Conservation (phyloP, 2,797 vertebrate genomes). For the Macroramphosus scolopax region DNA sequence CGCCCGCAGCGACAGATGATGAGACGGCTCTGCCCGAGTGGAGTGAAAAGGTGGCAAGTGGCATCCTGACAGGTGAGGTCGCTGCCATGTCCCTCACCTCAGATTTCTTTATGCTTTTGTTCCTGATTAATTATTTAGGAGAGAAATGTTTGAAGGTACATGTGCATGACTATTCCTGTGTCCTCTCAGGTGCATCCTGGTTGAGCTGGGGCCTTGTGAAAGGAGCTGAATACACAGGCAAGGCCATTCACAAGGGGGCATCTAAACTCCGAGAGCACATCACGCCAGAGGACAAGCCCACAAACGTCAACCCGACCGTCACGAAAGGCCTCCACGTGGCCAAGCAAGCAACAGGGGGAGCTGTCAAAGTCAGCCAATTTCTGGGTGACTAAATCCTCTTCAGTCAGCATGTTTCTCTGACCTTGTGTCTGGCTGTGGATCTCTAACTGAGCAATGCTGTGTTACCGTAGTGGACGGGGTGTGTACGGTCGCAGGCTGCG, state of each 20-base stretch:
- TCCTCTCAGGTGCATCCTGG: constrained; percentile 90
- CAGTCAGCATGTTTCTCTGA: constrained; percentile 19
- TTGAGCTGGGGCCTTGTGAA: constrained; percentile 96
- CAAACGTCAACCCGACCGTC: constrained; percentile 89
- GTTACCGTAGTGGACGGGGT: constrained; percentile 90
- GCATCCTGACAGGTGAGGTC: constrained; percentile 90
- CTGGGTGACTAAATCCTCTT: constrained; percentile 79
- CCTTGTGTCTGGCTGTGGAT: constrained; percentile 20
- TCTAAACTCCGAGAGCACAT: constrained; percentile 94
- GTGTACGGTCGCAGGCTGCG: constrained; percentile 86
- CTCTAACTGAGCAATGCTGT: constrained; percentile 32
- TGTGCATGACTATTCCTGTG: background rate
- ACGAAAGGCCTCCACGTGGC: constrained; percentile 90
- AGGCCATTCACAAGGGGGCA: constrained; percentile 94
- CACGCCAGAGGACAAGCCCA: constrained; percentile 92
- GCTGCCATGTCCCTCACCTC: background rate
- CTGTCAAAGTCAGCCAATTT: constrained; percentile 97
- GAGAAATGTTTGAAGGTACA: too few species aligned
- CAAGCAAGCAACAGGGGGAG: constrained; percentile 94
- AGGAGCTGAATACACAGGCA: constrained; percentile 94
- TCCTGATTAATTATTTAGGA: background rate
- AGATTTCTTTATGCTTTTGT: background rate
- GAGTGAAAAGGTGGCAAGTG: constrained; percentile 94
- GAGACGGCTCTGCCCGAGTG: constrained; percentile 86
- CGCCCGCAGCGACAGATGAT: constrained; percentile 66